These are phyloP conservation scores for Corythornis leucogaster DNA, from an alignment of 2,797 vertebrate species.

Conservation along the genomic window DNA sequence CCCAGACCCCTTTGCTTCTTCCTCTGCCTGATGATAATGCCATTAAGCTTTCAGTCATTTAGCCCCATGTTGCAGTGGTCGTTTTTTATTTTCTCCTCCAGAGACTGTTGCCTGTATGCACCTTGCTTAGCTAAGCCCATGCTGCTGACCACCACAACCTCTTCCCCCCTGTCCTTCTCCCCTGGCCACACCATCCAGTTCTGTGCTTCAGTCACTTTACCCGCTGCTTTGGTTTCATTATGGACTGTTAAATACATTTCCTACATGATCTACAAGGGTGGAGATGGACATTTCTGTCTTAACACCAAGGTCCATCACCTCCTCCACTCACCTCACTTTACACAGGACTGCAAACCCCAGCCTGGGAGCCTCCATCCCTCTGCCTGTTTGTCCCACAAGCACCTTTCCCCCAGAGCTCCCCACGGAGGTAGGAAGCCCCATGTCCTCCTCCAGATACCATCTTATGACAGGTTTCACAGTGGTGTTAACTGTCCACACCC, in stretches of 20 bases:
- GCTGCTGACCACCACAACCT: neutral
- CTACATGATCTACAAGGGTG: neutral
- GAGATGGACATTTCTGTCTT: neutral
- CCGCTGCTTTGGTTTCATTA: neutral
- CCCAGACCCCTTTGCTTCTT: neutral
- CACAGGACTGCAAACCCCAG: neutral
- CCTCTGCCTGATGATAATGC: neutral
- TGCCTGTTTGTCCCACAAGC: fast-evolving
- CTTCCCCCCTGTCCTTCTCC: neutral
- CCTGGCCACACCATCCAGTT: neutral
- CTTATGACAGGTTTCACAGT: fast-evolving
- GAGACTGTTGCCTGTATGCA: neutral
- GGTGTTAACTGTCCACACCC: neutral
- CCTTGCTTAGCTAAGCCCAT: fast-evolving
- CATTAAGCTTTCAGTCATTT: neutral
- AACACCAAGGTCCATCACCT: neutral
- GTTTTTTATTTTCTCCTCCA: neutral
- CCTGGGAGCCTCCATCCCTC: neutral
- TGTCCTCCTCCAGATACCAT: neutral
- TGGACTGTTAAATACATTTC: neutral
- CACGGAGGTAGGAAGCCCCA: neutral
- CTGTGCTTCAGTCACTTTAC: neutral
- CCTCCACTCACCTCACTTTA: neutral
- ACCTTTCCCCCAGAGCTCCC: neutral
- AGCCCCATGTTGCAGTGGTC: neutral